Evolutionary conservation across 37 sponge, comb jelly and placozoan genomes (phyloP), one percentile per base, ranked within the genome.

Genomic region (Theonella swinhoei): DNA sequence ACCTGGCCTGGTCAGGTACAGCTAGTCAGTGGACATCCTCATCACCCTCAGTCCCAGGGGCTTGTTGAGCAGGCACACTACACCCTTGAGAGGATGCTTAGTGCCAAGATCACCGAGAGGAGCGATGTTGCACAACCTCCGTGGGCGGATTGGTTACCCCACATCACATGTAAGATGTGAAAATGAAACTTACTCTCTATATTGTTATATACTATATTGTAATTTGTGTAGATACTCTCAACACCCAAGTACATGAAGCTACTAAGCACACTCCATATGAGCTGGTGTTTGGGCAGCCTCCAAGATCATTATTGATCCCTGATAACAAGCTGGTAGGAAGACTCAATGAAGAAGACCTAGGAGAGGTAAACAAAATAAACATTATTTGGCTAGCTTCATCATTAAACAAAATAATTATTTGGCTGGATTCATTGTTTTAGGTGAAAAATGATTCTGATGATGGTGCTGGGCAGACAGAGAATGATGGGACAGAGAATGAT

Each of bases 231-330:
- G 87, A 86, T 40, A 69, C 74, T 29, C 78, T 78, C 43, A 86
- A 79, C 80, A 86, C 80, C 32, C 80, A 86, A 42, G 80, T 78
- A 24, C 80, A 86, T 74, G 85, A 86, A 5, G 72, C 87, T 39
- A 79, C 80, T n/a, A 70, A 70, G 61, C 41, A 34, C 33, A 78
- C 80, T 43, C 87, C 87, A 65, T 86, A 86, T 78, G 87, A 79
- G 64, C 33, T 79, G 66, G 79, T 78, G 33, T 86, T 86, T 72
- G 87, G 80, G 34, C 79, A 79, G 60, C 78, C 69, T 39, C 73
- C 80, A 54, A 64, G 78, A 26, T 61, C 71, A 42, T 3, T 84
- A 36, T 69, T 84, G 37, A 31, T 84, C 39, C 69, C 85, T 76
- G 69, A 41, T 76, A 30, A 42, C 28, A 84, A 43, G 25, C 30